Evolutionary conservation across 23 tunicate species (phyloP).

Genomic region (Trididemnum clinides): DNA sequence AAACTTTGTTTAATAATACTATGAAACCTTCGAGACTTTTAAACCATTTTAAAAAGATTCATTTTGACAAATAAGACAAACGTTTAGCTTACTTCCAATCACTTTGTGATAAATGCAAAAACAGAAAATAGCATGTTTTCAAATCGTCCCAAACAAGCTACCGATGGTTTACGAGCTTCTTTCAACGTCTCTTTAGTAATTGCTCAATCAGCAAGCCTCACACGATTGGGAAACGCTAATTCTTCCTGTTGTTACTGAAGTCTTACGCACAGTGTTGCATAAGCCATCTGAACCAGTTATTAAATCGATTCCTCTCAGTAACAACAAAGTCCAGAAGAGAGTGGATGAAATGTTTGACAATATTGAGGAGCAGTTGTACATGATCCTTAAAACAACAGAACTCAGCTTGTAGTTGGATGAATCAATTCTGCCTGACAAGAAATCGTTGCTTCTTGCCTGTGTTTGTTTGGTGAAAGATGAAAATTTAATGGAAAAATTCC

Average conservation of each 20-base stretch:
- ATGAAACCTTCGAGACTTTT: no score
- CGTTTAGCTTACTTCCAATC: no score
- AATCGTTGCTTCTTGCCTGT: background rate
- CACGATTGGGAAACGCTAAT: background rate
- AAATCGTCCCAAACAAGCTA: background rate
- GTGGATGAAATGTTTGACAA: no score
- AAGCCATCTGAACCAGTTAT: background rate
- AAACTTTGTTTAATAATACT: no score
- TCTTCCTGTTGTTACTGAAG: background rate
- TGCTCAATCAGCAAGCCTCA: no score
- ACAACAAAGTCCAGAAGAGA: no score
- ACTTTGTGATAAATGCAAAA: background rate
- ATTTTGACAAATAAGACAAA: no score
- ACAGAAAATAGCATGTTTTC: background rate
- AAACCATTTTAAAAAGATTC: no score
- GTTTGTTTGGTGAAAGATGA: background rate
- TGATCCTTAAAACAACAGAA: background rate
- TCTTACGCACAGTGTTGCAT: background rate
- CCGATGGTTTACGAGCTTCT: no score
- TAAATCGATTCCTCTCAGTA: no score
- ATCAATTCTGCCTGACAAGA: background rate
- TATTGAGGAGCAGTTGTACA: no score
- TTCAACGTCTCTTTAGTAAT: background rate
- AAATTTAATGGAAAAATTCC: no score
- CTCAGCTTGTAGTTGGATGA: background rate